Evolutionary conservation across 2,797 vertebrate species (phyloP), one percentile per base, ranked within the genome.

Genomic region (Mastacembelus armatus): DNA sequence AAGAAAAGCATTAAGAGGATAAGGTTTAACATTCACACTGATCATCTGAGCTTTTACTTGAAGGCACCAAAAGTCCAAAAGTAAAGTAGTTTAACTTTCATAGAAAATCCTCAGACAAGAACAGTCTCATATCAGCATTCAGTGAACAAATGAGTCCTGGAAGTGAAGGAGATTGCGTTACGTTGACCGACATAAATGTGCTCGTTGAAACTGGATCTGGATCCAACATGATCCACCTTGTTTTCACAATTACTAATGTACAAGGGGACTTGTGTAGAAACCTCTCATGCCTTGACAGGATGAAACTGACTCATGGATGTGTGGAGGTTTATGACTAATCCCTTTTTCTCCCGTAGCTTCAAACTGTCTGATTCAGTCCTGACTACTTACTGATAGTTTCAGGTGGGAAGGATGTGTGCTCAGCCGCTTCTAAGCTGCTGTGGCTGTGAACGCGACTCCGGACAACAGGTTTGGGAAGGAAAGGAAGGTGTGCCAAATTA

Each of bases 231-330:
- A 72, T 26, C 66, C 40, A 29, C 75, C 57, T 64, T 51, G 45
- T 68, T 21, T 63, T 42, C 9, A 30, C 19, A 36, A 18, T 70
- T 77, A 70, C 49, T 40, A 35, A 77, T 14, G 48, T 18, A 3
- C 33, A 4, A 18, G 50, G n/a, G 52, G 70, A 44, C 27, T 16
- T 32, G 18, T 57, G 59, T 3, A 62, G 75, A 76, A 76, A 66
- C 52, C 18, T 40, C 16, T 88, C 85, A n/a, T 79, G 85, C 59
- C 83, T 59, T 4, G 74, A 88, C 92, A 91, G 57, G 88, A 85
- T 30, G 9, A 33, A 54, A 19, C 30, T 93, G 88, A 93, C 73
- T 92, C 88, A 92, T 10, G 32, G 54, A 36, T 45, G 10, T 18
- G 9, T 1, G 24, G 55, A 76, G 38, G 57, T 78, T 57, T 73